Conservation (phyloP, 2,797 vertebrate species). For the Peromyscus melanophrys region DNA sequence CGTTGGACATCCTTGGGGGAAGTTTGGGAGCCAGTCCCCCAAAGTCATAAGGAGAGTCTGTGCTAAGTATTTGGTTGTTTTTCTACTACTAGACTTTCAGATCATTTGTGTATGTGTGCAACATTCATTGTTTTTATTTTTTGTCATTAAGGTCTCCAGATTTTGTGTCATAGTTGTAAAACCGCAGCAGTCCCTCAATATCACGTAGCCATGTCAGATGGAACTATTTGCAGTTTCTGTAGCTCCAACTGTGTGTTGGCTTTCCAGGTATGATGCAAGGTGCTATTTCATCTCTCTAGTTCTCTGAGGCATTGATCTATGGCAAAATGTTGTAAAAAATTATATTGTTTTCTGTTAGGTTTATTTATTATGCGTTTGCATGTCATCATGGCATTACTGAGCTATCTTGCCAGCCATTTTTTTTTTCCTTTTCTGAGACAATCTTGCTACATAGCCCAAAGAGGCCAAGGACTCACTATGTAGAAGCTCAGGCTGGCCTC, state of each 20-base stretch:
- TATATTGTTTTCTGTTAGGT: not conserved
- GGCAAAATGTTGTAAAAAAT: not conserved
- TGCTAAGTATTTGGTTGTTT: conserved; percentile 23
- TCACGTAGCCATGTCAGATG: conserved; percentile 98
- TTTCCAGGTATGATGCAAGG: conserved; percentile 93
- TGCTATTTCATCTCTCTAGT: not conserved
- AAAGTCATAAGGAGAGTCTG: not conserved
- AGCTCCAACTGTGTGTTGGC: conserved; percentile 94
- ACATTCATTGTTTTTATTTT: not conserved
- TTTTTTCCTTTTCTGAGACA: not conserved
- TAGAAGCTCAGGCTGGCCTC: not conserved
- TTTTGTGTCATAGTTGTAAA: conserved; percentile 95
- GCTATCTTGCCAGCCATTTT: not conserved
- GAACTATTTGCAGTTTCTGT: conserved; percentile 98
- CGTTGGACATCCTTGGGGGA: not conserved
- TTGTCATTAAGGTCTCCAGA: conserved; percentile 91
- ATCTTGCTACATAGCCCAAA: not conserved
- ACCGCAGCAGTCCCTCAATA: conserved; percentile 94
- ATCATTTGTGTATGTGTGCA: not conserved
- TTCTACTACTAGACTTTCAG: conserved; percentile 56
- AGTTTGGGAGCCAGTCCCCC: not conserved
- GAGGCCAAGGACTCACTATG: too few species aligned
- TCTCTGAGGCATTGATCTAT: not conserved
- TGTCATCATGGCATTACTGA: not conserved
- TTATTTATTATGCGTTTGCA: not conserved